Conservation (phyloP, 1,140 invertebrate species). For the Acromyrmex echinatior region DNA sequence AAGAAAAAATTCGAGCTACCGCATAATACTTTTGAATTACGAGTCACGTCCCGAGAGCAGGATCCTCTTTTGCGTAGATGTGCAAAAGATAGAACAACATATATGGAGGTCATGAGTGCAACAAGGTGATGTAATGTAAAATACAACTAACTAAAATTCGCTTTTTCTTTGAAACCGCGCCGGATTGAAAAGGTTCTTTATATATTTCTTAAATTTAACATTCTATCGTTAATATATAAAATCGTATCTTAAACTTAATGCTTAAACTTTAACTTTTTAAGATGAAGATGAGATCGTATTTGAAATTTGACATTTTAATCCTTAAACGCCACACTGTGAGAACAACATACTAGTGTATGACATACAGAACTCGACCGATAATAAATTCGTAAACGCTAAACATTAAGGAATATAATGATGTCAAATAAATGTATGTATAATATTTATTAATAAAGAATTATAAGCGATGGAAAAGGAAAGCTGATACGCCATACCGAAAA, state of each 20-base stretch:
- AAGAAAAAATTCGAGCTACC: slow-evolving; percentile 66
- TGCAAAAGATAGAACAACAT: slow-evolving; percentile 4
- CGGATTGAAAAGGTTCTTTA: neutral
- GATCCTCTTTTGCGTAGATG: slow-evolving; percentile 69
- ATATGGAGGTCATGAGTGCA: neutral
- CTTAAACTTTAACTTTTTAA: neutral
- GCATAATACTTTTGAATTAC: slow-evolving; percentile 80
- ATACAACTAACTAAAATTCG: slow-evolving; percentile 15
- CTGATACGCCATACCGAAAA: too few species aligned
- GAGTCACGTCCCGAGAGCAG: slow-evolving; percentile 75
- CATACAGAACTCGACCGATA: too few species aligned
- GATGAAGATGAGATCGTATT: neutral
- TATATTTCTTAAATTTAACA: neutral
- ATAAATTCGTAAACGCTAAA: too few species aligned
- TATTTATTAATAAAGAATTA: too few species aligned
- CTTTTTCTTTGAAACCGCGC: neutral
- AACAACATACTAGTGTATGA: too few species aligned
- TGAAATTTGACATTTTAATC: neutral
- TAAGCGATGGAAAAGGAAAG: too few species aligned
- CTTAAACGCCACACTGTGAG: too few species aligned
- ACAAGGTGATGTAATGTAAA: slow-evolving; percentile 5
- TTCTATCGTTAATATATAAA: neutral
- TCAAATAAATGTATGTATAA: too few species aligned
- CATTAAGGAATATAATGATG: too few species aligned
- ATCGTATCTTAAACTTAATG: too few species aligned